A percentile compares a stretch with the other conserved stretches of the same genome.
These are phyloP conservation scores for Medauroidea extradentata DNA, from an alignment of 1,140 invertebrate species.

Conservation along the genomic window DNA sequence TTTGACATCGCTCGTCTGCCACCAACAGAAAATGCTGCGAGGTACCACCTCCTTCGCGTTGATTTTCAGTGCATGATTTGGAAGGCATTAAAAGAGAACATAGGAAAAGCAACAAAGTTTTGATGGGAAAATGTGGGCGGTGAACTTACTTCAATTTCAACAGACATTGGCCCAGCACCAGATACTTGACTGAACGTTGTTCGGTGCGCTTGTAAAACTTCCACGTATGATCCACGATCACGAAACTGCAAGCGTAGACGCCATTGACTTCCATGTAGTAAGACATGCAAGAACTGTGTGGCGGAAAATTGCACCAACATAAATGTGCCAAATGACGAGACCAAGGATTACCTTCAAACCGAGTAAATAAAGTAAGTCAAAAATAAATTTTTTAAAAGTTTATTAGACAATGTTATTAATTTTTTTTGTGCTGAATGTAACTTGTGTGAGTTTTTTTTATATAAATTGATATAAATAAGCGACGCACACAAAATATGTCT, in stretches of 20 bases:
- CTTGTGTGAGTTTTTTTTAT: no score
- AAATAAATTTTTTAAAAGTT: no score
- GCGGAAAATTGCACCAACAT: no score
- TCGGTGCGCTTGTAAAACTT: conserved; percentile 6
- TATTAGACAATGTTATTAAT: no score
- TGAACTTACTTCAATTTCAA: conserved; percentile 1
- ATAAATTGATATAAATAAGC: no score
- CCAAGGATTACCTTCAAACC: no score
- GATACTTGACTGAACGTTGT: conserved; percentile 4
- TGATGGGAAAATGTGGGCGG: conserved; percentile 1
- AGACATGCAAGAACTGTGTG: no score
- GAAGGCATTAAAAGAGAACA: background rate
- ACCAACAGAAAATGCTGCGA: conserved; percentile 22
- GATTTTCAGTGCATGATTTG: conserved; percentile 17
- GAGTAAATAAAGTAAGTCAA: no score
- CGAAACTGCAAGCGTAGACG: conserved; percentile 1
- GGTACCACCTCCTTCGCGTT: conserved; percentile 18
- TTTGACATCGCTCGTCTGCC: conserved; percentile 17
- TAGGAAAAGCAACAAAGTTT: background rate
- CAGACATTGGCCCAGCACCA: conserved; percentile 6
- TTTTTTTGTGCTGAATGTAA: no score
- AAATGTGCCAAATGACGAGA: no score
- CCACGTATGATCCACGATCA: background rate
- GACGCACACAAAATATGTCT: no score
- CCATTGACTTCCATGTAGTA: background rate